Conservation (phyloP, 2,888 invertebrate species). For the Petrophora chlorosata region DNA sequence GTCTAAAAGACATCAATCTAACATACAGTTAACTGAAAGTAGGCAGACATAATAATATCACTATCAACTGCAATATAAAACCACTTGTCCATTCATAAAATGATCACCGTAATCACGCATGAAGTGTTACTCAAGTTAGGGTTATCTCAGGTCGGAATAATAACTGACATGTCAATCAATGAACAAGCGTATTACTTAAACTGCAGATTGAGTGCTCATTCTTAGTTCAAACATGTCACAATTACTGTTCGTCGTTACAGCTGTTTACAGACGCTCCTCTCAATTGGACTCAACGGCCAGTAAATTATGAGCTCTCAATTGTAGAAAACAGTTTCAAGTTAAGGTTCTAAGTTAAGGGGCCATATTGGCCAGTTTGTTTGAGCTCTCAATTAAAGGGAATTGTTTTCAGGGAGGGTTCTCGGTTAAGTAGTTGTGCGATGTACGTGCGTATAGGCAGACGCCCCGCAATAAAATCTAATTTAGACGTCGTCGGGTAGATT, state of each 20-base stretch:
- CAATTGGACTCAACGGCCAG: conserved; percentile 66
- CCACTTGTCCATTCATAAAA: conserved; percentile 30
- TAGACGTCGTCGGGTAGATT: conserved; percentile 79
- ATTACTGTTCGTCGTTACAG: conserved; percentile 61
- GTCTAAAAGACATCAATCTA: too few relatives aligned
- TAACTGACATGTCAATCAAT: conserved; percentile 27
- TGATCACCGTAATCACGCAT: conserved; percentile 27
- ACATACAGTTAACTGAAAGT: background rate
- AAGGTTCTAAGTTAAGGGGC: conserved; percentile 10
- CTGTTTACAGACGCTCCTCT: conserved; percentile 68
- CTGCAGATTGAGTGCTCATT: conserved; percentile 50
- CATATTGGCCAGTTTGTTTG: conserved; percentile 48
- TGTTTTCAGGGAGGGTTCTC: conserved; percentile 30
- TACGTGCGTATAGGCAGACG: conserved; percentile 68
- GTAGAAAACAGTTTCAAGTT: conserved; percentile 13
- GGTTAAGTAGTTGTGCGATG: conserved; percentile 52
- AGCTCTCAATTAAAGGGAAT: conserved; percentile 38
- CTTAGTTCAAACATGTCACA: conserved; percentile 62
- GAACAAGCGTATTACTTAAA: conserved; percentile 30
- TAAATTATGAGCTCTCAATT: conserved; percentile 46
- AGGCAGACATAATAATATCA: conserved; percentile 5
- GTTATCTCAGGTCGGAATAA: conserved; percentile 32
- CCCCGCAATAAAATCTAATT: conserved; percentile 82
- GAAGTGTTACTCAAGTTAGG: conserved; percentile 21
- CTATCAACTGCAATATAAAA: conserved; percentile 21